Conservation (phyloP, 2,797 vertebrate species). For the Emydoidea blandingii region DNA sequence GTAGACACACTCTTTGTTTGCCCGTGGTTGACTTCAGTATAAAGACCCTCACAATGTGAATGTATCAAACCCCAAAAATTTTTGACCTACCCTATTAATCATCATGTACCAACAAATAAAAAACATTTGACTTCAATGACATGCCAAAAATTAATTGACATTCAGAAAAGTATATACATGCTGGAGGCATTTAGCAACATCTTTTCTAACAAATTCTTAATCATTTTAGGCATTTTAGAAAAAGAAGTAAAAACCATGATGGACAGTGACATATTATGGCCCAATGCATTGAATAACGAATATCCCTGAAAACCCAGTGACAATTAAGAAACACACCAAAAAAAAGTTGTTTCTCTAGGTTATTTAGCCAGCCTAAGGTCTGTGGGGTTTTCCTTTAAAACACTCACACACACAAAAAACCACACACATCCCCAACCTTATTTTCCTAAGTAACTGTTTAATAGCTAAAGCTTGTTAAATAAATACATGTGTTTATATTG, state of each 20-base stretch:
- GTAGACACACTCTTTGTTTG: not conserved
- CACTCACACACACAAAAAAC: no score
- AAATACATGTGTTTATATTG: not conserved
- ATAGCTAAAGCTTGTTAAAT: not conserved
- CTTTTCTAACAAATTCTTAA: not conserved
- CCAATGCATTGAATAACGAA: not conserved
- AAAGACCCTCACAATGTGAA: not conserved
- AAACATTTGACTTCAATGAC: slow-evolving; percentile 16
- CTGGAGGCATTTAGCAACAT: not conserved
- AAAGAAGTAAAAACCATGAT: not conserved
- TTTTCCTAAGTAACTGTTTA: not conserved
- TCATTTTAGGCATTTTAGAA: slow-evolving; percentile 2
- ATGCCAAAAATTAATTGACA: not conserved
- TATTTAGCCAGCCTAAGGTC: not conserved
- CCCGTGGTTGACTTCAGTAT: not conserved
- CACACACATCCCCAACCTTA: no score
- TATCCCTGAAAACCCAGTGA: not conserved
- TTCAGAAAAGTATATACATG: not conserved
- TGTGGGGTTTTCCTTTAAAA: not conserved
- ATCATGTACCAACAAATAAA: not conserved
- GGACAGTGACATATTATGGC: not conserved
- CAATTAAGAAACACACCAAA: not conserved
- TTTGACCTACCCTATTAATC: not conserved
- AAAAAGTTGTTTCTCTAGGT: not conserved
- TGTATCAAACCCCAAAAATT: not conserved